phyloP scores from a whole-genome alignment of 1,140 invertebrate species.

The Lineus longissimus region DNA sequence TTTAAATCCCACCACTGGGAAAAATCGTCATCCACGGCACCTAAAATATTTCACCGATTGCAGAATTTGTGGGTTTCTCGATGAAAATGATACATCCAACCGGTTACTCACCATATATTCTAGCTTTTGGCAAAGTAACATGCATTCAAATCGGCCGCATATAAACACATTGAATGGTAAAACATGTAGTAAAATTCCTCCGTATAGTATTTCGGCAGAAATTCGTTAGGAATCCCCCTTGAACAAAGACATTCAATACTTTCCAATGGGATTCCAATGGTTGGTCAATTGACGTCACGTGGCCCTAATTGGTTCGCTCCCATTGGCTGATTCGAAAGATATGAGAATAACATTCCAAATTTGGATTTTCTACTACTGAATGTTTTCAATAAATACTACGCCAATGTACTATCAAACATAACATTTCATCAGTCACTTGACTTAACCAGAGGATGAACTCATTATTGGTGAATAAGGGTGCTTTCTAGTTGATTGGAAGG shows the following conservation, averaged over 20 bases:
- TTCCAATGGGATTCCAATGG: constrained; percentile 32
- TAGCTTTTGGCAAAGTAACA: not conserved
- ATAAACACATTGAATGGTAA: constrained; percentile 15
- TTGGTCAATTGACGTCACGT: constrained; percentile 21
- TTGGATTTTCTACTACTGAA: no score
- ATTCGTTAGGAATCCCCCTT: constrained; percentile 31
- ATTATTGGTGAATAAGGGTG: no score
- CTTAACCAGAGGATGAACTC: no score
- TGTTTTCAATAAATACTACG: no score
- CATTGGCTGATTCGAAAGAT: constrained; percentile 13
- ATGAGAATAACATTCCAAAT: no score
- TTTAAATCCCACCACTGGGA: constrained; percentile 4
- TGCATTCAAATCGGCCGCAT: not conserved
- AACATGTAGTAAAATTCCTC: constrained; percentile 25
- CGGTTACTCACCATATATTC: not conserved
- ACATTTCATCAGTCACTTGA: no score
- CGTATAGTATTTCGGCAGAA: no score
- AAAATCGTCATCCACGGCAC: constrained; percentile 1
- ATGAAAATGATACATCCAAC: not conserved
- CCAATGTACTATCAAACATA: no score
- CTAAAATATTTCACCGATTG: constrained; percentile 11
- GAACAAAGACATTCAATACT: constrained; percentile 39
- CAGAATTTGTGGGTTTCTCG: not conserved
- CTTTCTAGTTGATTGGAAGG: no score
- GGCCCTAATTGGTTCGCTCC: not conserved